Conservation (phyloP, 2,113 vertebrate species). For the Eonycteris spelaea region DNA sequence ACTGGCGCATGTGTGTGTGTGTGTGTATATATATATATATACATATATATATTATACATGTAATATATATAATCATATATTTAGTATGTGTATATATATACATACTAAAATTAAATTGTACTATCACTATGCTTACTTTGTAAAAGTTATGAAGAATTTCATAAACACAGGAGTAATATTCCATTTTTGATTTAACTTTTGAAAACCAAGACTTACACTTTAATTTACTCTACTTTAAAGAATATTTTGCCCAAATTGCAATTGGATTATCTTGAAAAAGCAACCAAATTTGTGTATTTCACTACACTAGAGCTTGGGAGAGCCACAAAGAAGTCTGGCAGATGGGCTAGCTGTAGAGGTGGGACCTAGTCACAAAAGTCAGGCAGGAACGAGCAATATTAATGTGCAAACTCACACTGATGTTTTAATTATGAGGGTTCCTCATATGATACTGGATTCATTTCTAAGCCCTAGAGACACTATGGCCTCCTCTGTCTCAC, state of each 20-base stretch:
- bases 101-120: not conserved
- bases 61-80: no score
- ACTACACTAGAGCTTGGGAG: not conserved
- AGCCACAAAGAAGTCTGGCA: not conserved
- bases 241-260: not conserved
- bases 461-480: not conserved
- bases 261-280: not conserved
- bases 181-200: not conserved
- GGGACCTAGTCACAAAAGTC: not conserved
- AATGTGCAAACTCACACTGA: not conserved
- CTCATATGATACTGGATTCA: not conserved
- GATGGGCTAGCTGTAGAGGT: not conserved
- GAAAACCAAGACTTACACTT: not conserved
- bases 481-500: not conserved
- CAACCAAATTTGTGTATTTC: not conserved
- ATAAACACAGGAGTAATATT: not conserved
- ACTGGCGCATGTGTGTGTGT: no score
- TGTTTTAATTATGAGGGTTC: not conserved
- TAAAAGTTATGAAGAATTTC: not conserved
- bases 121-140: not conserved
- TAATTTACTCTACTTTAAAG: not conserved
- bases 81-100: not conserved
- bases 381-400: not conserved
- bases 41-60: no score
- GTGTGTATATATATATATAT: not conserved